Evolutionary conservation across 2,888 invertebrate species (phyloP).

Genomic region (Idaea dimidiata): DNA sequence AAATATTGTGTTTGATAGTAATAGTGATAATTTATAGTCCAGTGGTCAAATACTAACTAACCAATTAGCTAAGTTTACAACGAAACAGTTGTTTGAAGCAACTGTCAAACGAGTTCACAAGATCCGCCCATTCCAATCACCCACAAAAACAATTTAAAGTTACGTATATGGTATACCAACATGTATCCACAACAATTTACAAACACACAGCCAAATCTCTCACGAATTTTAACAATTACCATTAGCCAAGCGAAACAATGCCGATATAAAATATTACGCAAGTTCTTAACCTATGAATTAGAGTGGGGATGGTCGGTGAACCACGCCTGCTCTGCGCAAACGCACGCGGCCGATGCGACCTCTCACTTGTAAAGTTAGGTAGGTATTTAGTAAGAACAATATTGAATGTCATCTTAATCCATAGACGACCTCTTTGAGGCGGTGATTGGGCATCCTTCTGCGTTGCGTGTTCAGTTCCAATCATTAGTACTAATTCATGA

Average conservation of each 20-base stretch:
- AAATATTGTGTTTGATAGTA: too few species aligned
- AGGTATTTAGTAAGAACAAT: neutral
- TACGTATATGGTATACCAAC: neutral
- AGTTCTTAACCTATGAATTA: conserved; percentile 55
- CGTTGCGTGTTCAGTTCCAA: too few species aligned
- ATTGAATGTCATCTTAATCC: neutral
- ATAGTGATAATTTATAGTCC: too few species aligned
- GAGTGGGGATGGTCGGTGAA: conserved; percentile 46
- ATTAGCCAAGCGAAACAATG: conserved; percentile 18
- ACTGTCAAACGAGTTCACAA: conserved; percentile 1
- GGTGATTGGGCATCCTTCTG: too few species aligned
- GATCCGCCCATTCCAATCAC: neutral
- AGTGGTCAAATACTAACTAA: too few species aligned
- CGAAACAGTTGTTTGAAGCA: neutral
- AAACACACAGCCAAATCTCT: conserved; percentile 20
- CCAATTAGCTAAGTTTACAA: neutral
- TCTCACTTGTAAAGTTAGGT: neutral
- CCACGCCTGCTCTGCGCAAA: conserved; percentile 13
- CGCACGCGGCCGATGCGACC: neutral
- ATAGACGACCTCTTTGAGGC: too few species aligned
- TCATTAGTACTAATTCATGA: too few species aligned
- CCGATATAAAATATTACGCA: conserved; percentile 24
- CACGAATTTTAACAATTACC: conserved; percentile 26
- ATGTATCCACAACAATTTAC: conserved; percentile 6
- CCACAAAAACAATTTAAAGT: neutral